Percentiles rank a stretch among this genome's conserved stretches.
phyloP scores from a whole-genome alignment of 2,797 vertebrate genomes.

The Cyclopterus lumpus region DNA sequence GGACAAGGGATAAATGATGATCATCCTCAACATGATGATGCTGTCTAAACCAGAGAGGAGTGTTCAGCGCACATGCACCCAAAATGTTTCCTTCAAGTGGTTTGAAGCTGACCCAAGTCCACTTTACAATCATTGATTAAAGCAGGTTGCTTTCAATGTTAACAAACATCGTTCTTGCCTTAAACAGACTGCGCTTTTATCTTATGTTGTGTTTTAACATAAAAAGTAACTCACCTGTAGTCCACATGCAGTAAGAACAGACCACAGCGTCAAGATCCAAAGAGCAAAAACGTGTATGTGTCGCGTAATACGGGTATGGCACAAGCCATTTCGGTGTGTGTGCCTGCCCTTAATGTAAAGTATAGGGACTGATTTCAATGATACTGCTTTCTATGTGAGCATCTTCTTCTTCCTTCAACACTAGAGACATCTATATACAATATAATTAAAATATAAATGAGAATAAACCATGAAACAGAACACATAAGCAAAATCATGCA shows the following conservation, averaged over 20 bases:
- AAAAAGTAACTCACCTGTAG: background rate
- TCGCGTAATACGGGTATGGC: too few relatives aligned
- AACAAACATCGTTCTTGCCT: background rate
- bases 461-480: background rate
- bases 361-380: background rate
- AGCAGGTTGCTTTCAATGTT: constrained; percentile 2
- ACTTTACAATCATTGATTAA: background rate
- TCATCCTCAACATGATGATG: constrained; percentile 24
- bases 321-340: background rate
- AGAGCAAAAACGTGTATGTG: background rate
- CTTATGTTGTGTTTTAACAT: background rate
- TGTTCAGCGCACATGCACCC: constrained; percentile 51
- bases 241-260: background rate
- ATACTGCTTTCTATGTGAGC: background rate
- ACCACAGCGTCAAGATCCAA: background rate
- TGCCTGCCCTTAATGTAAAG: background rate
- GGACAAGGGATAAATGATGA: constrained; percentile 5
- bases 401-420: background rate
- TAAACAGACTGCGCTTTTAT: background rate
- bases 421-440: background rate
- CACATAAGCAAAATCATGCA: background rate
- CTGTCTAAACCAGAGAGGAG: constrained; percentile 27
- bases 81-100: constrained; percentile 46
- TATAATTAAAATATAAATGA: background rate
- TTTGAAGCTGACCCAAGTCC: constrained; percentile 52